Percentiles rank a stretch among this genome's conserved stretches.
Evolutionary conservation across 2,888 invertebrate species (phyloP).

Genomic region (Anticlea derivata): DNA sequence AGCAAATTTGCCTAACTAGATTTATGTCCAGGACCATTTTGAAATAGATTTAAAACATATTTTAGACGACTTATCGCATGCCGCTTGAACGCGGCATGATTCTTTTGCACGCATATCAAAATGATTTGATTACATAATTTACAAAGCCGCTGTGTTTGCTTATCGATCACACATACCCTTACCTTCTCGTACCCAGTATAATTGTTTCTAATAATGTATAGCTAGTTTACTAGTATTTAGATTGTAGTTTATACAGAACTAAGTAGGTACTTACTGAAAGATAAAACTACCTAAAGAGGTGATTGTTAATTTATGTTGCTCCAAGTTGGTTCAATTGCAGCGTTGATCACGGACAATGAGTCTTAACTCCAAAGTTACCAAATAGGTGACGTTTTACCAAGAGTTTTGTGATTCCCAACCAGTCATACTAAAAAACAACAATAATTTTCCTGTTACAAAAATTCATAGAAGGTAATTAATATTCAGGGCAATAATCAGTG

Average conservation of each 20-base stretch:
- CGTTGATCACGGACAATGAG: background rate
- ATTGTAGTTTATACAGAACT: background rate
- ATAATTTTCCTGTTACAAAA: background rate
- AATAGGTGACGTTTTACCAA: too few relatives aligned
- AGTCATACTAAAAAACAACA: background rate
- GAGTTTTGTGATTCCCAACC: constrained; percentile 1
- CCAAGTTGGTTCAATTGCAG: too few relatives aligned
- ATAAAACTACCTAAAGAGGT: too few relatives aligned
- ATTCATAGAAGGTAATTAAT: background rate
- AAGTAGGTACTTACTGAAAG: background rate
- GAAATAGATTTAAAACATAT: too few relatives aligned
- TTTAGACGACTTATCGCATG: too few relatives aligned
- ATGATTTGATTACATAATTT: constrained; percentile 24
- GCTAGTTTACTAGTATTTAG: background rate
- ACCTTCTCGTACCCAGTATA: background rate
- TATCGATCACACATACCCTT: background rate
- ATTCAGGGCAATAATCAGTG: background rate
- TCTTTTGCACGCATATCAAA: constrained; percentile 16
- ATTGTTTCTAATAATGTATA: background rate
- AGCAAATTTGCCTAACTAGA: too few relatives aligned
- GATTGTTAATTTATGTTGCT: too few relatives aligned
- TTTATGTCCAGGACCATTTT: too few relatives aligned
- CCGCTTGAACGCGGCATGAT: too few relatives aligned
- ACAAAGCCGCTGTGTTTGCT: constrained; percentile 10
- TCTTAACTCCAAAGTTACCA: background rate